phyloP scores from a whole-genome alignment of 1,140 invertebrate species.

The Stegodyphus mimosarum region DNA sequence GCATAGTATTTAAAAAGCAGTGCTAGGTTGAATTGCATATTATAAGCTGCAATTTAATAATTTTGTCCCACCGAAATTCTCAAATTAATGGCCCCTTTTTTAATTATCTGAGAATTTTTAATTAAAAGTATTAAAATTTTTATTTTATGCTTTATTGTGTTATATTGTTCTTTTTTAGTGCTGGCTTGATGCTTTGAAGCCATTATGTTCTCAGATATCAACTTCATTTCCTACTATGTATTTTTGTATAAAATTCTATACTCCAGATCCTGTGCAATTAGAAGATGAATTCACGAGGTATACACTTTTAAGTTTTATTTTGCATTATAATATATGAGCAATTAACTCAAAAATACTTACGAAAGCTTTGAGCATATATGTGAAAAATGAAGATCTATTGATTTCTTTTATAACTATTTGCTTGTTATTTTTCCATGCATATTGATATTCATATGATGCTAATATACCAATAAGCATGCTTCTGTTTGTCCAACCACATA shows the following conservation, averaged over 20 bases:
- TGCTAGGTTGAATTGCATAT: background rate
- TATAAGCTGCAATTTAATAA: background rate
- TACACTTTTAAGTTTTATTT: background rate
- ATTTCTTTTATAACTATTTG: too few relatives aligned
- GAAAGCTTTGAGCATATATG: background rate
- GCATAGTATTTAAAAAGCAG: too few relatives aligned
- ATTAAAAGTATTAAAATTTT: background rate
- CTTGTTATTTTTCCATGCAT: too few relatives aligned
- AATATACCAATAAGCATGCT: too few relatives aligned
- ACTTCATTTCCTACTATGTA: conserved; percentile 85
- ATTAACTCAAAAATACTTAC: background rate
- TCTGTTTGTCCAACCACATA: too few relatives aligned
- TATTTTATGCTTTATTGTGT: background rate
- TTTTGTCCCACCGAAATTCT: background rate
- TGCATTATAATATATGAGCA: background rate
- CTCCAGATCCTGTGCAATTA: conserved; percentile 95
- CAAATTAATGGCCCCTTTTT: background rate
- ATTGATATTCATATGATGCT: too few relatives aligned
- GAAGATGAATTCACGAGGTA: conserved; percentile 97
- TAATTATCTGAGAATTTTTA: background rate
- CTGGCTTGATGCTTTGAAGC: conserved; percentile 98
- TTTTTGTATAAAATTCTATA: conserved; percentile 97
- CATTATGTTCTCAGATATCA: conserved; percentile 93
- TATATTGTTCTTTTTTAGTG: conserved; percentile 74
- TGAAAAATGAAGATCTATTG: too few relatives aligned